phyloP scores from a whole-genome alignment of 2,888 invertebrate genomes.

The Chrysomela aeneicollis region DNA sequence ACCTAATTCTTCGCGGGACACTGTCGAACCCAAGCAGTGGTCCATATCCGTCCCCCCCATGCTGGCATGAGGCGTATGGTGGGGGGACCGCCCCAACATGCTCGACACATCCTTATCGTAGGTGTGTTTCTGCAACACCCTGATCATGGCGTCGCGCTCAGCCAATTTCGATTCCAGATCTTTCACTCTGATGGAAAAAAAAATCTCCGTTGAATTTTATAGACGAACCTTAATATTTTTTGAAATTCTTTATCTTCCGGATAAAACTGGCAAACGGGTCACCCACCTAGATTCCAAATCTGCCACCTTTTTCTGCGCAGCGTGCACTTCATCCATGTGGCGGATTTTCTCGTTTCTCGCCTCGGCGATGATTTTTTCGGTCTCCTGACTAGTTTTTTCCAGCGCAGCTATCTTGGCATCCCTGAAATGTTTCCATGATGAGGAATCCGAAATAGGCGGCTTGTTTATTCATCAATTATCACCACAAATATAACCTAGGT shows the following conservation, averaged over 20 bases:
- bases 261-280: not conserved
- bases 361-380: constrained; percentile 85
- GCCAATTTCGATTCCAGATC: constrained; percentile 87
- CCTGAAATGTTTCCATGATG: constrained; percentile 59
- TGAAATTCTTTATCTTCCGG: no score
- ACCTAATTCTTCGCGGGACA: constrained; percentile 63
- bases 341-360: constrained; percentile 85
- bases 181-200: constrained; percentile 69
- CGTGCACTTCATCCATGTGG: constrained; percentile 89
- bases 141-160: constrained; percentile 90
- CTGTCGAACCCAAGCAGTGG: constrained; percentile 60
- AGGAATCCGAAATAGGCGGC: no score
- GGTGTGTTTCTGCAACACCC: constrained; percentile 84
- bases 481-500: no score
- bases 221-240: no score
- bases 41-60: constrained; percentile 63
- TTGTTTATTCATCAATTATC: no score
- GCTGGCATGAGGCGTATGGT: constrained; percentile 64
- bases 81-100: constrained; percentile 62
- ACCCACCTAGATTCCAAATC: constrained; percentile 82
- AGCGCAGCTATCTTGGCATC: constrained; percentile 86
- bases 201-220: no score
- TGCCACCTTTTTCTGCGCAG: constrained; percentile 84
- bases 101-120: constrained; percentile 73
- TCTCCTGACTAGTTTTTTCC: constrained; percentile 83